Conservation (phyloP, 2,797 vertebrate species). For the Calcarius lapponicus region DNA sequence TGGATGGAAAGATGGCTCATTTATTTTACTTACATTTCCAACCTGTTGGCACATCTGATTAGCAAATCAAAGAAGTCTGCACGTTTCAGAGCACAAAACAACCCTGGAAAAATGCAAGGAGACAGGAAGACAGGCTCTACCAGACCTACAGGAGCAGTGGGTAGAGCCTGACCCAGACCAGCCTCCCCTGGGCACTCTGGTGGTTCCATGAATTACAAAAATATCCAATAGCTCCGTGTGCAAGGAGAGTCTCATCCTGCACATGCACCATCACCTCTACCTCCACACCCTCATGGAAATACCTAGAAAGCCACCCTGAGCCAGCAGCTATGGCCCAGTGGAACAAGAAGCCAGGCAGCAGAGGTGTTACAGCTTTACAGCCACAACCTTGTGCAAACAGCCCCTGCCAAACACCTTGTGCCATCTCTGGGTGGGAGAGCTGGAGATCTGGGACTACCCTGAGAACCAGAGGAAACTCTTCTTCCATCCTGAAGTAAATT, state of each 20-base stretch:
- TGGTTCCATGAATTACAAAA: background rate
- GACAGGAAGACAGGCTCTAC: background rate
- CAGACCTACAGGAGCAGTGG: background rate
- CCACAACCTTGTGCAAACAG: background rate
- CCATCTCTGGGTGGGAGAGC: background rate
- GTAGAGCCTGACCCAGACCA: background rate
- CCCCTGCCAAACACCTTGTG: background rate
- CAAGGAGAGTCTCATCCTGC: background rate
- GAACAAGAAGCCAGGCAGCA: background rate
- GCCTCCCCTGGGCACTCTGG: background rate
- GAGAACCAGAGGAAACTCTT: background rate
- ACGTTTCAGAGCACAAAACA: background rate
- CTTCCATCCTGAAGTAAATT: background rate
- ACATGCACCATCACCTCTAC: background rate
- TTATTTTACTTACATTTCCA: background rate
- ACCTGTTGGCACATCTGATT: background rate
- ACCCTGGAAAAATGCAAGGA: background rate
- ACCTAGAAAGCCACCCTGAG: background rate
- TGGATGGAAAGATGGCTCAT: constrained; percentile 10
- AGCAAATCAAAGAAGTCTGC: background rate
- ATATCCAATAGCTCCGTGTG: background rate
- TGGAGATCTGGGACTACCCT: background rate
- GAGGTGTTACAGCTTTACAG: background rate
- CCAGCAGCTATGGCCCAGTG: background rate
- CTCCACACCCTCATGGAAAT: background rate